These are phyloP conservation scores for Neodiprion virginianus DNA, from an alignment of 1,140 invertebrate species.

Conservation along the genomic window DNA sequence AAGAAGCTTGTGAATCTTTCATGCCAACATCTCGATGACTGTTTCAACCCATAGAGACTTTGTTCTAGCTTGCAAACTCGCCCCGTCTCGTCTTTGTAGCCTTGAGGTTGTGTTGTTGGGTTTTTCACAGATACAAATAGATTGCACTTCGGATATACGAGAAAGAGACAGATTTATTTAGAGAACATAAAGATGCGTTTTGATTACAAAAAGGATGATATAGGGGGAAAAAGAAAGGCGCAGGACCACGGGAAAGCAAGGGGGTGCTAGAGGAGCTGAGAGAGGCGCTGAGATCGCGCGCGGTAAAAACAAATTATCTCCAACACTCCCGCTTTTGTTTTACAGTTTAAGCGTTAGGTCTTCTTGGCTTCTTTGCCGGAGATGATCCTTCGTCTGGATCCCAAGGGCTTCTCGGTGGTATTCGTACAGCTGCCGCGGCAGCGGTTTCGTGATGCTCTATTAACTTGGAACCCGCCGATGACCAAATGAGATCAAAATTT, in stretches of 20 bases:
- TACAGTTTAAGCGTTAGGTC: not conserved
- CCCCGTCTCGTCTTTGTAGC: constrained; percentile 33
- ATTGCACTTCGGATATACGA: no score
- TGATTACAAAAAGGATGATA: no score
- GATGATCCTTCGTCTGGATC: not conserved
- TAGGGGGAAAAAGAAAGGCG: no score
- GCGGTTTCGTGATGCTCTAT: constrained; percentile 35
- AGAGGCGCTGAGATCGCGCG: no score
- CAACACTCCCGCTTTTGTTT: not conserved
- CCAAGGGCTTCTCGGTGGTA: not conserved
- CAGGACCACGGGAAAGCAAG: no score
- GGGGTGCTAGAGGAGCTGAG: no score
- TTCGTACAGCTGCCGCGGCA: constrained; percentile 12
- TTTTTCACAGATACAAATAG: no score
- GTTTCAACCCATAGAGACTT: constrained; percentile 53
- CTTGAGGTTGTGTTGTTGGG: constrained; percentile 36
- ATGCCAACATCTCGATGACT: constrained; percentile 52
- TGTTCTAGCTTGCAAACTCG: constrained; percentile 42
- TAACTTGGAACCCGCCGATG: no score
- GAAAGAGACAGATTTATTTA: no score
- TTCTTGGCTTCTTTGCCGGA: not conserved
- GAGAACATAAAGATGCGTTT: no score
- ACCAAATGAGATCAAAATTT: no score
- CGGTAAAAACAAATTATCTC: no score
- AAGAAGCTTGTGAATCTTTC: constrained; percentile 34